Evolutionary conservation across 2,113 vertebrate genomes (phyloP).

Genomic region (Notechis scutatus): DNA sequence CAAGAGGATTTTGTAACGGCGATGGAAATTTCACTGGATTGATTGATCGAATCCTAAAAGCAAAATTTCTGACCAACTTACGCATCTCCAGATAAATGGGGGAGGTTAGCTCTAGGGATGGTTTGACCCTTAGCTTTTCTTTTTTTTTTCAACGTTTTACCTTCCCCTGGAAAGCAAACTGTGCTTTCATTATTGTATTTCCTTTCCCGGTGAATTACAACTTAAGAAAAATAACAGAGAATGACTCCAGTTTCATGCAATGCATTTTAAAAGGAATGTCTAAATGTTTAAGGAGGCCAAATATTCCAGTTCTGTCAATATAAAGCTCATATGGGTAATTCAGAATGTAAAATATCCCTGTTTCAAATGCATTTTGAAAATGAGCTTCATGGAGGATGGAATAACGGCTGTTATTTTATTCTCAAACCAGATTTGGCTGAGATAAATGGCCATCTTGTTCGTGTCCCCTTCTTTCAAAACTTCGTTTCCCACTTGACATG

Average conservation of each 20-base stretch:
- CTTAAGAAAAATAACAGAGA: background rate
- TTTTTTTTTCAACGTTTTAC: background rate
- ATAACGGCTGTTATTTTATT: background rate
- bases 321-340: slow-evolving; percentile 16
- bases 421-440: background rate
- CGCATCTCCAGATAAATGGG: background rate
- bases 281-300: background rate
- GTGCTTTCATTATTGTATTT: background rate
- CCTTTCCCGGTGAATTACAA: background rate
- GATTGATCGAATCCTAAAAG: background rate
- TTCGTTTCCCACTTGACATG: background rate
- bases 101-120: background rate
- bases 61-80: background rate
- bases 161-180: background rate
- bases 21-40: background rate
- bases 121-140: background rate
- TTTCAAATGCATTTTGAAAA: background rate
- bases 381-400: background rate
- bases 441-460: background rate
- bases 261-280: background rate
- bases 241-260: background rate
- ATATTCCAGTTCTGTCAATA: slow-evolving; percentile 15
- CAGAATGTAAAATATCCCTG: background rate
- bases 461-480: background rate
- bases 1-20: background rate